Percentiles rank a stretch among this genome's conserved stretches.
Evolutionary conservation across 1,140 invertebrate species (phyloP).

Genomic region (Lethocerus indicus): DNA sequence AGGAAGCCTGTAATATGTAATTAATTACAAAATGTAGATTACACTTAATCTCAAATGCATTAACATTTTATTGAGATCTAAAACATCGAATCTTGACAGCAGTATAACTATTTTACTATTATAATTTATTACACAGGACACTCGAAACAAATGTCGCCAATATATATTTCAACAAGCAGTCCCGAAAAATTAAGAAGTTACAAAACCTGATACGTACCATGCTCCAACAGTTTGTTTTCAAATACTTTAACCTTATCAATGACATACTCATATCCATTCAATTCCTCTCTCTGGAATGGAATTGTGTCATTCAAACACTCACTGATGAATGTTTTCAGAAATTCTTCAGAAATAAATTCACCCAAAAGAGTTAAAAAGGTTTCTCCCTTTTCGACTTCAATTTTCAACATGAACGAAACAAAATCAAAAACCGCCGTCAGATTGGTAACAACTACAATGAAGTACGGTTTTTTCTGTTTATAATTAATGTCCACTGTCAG

Average conservation of each 20-base stretch:
- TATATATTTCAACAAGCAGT: not conserved
- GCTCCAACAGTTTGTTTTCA: constrained; percentile 38
- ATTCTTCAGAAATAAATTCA: constrained; percentile 35
- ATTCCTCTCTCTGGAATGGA: constrained; percentile 49
- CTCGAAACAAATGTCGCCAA: not conserved
- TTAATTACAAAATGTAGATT: not conserved
- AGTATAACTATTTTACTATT: not conserved
- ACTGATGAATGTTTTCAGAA: constrained; percentile 46
- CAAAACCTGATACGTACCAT: constrained; percentile 23
- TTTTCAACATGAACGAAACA: constrained; percentile 21
- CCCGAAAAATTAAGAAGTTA: not conserved
- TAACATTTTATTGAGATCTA: not conserved
- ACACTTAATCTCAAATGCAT: not conserved
- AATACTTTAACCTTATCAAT: constrained; percentile 45
- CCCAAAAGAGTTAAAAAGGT: constrained; percentile 44
- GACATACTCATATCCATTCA: constrained; percentile 44
- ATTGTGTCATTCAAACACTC: constrained; percentile 58
- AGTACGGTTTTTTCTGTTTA: constrained; percentile 1
- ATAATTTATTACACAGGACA: not conserved
- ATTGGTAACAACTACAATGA: constrained; percentile 7
- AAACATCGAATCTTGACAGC: not conserved
- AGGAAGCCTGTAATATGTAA: constrained; percentile 29
- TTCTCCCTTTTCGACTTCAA: constrained; percentile 27
- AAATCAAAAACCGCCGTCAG: constrained; percentile 14
- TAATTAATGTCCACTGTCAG: not conserved